Conservation (phyloP, 2,797 vertebrate genomes). For the Esox masquinongy region DNA sequence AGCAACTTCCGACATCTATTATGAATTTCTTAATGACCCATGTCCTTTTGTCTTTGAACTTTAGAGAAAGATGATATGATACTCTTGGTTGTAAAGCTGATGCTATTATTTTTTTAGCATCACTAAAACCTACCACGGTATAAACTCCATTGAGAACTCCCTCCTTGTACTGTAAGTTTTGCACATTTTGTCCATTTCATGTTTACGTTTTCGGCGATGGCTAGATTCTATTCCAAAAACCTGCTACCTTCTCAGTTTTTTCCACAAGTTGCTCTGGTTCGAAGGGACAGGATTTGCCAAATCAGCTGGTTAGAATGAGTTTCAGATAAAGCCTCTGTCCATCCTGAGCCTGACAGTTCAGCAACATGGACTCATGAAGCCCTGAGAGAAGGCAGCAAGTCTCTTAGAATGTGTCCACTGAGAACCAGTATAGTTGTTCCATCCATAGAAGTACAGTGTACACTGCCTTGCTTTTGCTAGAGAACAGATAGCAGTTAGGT, state of each 20-base stretch:
- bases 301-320: background rate
- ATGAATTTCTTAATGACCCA: slow-evolving; percentile 5
- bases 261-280: background rate
- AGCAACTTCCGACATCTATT: slow-evolving; percentile 35
- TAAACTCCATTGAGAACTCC: slow-evolving; percentile 7
- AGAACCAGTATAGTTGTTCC: slow-evolving; percentile 10
- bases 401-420: slow-evolving; percentile 3
- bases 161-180: slow-evolving; percentile 70
- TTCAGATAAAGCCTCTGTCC: background rate
- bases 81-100: slow-evolving; percentile 29
- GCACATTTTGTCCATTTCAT: slow-evolving; percentile 72
- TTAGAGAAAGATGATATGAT: slow-evolving; percentile 36
- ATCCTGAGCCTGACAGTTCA: background rate
- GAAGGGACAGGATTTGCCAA: background rate
- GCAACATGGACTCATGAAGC: background rate
- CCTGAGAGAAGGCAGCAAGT: background rate
- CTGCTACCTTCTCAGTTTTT: background rate
- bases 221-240: slow-evolving; percentile 15
- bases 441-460: slow-evolving; percentile 12
- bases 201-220: slow-evolving; percentile 64
- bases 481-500: slow-evolving; percentile 34
- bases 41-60: slow-evolving; percentile 34
- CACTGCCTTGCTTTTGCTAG: slow-evolving; percentile 16
- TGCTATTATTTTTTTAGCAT: slow-evolving; percentile 1
- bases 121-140: slow-evolving; percentile 12